These are phyloP conservation scores for Sussaba pulchella DNA, from an alignment of 2,888 invertebrate genomes.

Conservation along the genomic window DNA sequence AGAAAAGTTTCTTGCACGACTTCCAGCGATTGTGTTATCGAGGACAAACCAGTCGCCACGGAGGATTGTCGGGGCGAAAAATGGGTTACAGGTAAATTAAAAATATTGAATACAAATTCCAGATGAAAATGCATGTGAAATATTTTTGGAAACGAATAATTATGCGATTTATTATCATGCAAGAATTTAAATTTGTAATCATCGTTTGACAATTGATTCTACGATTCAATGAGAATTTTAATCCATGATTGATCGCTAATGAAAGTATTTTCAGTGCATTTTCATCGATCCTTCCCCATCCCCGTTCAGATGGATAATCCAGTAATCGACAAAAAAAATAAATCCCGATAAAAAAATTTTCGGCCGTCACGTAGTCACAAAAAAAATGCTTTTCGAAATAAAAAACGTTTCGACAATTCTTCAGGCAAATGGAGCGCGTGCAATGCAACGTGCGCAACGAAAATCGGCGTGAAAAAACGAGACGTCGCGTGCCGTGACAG, in stretches of 20 bases:
- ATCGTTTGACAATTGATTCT: too few relatives aligned
- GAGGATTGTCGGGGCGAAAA: conserved; percentile 79
- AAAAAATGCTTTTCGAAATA: conserved; percentile 9
- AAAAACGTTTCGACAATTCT: not conserved
- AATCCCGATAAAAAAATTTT: too few relatives aligned
- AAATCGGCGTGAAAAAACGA: conserved; percentile 76
- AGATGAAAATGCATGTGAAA: not conserved
- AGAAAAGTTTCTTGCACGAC: conserved; percentile 78
- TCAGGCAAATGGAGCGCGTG: conserved; percentile 79
- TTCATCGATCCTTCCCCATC: too few relatives aligned
- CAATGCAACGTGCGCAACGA: conserved; percentile 78
- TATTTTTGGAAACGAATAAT: too few relatives aligned
- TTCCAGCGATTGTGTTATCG: conserved; percentile 75
- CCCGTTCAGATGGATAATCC: not conserved
- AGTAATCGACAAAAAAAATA: too few relatives aligned
- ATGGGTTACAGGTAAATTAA: conserved; percentile 77
- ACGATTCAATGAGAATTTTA: too few relatives aligned
- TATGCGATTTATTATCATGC: too few relatives aligned
- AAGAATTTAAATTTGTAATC: too few relatives aligned
- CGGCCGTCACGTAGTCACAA: too few relatives aligned
- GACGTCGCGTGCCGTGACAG: conserved; percentile 78
- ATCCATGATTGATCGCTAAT: too few relatives aligned
- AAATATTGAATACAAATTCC: not conserved
- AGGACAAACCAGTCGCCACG: conserved; percentile 73
- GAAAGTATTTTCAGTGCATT: too few relatives aligned